These are phyloP conservation scores for Panagrolaimus sp. DNA, from an alignment of 1,140 invertebrate genomes.

Conservation along the genomic window DNA sequence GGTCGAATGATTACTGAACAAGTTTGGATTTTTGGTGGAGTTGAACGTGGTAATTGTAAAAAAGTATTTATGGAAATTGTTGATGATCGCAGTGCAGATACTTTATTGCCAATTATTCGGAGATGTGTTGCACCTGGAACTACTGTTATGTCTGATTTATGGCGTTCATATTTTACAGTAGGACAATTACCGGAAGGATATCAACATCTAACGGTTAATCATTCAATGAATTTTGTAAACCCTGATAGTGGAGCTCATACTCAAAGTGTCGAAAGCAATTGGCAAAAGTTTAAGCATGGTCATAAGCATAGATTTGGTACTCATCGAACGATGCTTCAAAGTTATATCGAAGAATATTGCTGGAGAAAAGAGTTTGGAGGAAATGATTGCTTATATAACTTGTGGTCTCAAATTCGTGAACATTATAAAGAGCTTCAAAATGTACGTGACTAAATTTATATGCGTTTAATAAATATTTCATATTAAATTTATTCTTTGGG, in stretches of 20 bases:
- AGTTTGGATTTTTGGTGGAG: constrained; percentile 3
- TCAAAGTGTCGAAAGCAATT: neutral
- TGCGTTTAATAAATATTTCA: no score
- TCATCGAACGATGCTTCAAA: neutral
- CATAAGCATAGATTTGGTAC: neutral
- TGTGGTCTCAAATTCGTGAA: no score
- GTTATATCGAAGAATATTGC: neutral
- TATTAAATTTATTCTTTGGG: no score
- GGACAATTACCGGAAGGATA: neutral
- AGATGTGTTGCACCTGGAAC: neutral
- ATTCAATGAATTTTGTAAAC: neutral
- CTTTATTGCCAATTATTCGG: neutral
- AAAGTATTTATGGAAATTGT: neutral
- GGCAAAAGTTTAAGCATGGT: neutral
- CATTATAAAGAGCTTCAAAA: no score
- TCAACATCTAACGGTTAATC: neutral
- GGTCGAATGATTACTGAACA: neutral
- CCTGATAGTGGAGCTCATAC: neutral
- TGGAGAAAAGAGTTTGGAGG: neutral
- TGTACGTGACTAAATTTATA: no score
- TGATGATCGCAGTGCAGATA: neutral
- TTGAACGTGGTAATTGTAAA: constrained; percentile 3
- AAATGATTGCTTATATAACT: no score
- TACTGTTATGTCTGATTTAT: neutral
- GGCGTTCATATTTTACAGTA: neutral